phyloP scores from a whole-genome alignment of 2,113 vertebrate species.

The Noturus placidus region DNA sequence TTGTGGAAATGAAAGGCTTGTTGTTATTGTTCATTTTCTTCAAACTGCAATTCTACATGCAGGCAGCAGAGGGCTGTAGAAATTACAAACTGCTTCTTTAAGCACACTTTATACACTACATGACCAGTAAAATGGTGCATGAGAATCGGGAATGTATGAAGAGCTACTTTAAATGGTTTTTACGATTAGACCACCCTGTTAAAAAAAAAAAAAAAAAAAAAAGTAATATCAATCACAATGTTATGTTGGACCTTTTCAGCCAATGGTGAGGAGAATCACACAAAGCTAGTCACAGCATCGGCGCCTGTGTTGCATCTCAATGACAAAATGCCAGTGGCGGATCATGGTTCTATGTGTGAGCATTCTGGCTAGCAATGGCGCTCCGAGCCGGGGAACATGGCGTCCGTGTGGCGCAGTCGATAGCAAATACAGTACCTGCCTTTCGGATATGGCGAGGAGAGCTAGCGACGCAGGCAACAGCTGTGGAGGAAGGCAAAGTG shows the following conservation, averaged over 20 bases:
- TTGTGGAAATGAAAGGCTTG: not conserved
- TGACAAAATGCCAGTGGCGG: not conserved
- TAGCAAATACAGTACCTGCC: slow-evolving; percentile 75
- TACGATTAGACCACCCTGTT: not conserved
- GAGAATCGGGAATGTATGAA: not conserved
- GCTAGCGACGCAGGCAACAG: slow-evolving; percentile 72
- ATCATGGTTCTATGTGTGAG: not conserved
- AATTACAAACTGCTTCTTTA: slow-evolving; percentile 16
- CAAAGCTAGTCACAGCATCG: not conserved
- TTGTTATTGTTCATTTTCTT: not conserved
- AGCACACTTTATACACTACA: not conserved
- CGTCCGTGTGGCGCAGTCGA: slow-evolving; percentile 48
- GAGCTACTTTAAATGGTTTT: not conserved
- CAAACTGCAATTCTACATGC: not conserved
- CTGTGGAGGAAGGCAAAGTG: slow-evolving; percentile 73
- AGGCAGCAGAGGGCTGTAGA: not conserved
- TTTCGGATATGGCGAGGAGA: slow-evolving; percentile 74
- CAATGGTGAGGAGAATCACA: slow-evolving; percentile 4
- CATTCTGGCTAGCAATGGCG: slow-evolving; percentile 4
- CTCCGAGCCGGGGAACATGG: slow-evolving; percentile 14
- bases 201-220: not conserved
- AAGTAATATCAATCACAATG: not conserved
- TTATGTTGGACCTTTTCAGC: not conserved
- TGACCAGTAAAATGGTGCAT: not conserved
- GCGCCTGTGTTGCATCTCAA: not conserved